Base-by-base conservation (phyloP, 2,888 invertebrate species). In the Pecten maximus region DNA sequence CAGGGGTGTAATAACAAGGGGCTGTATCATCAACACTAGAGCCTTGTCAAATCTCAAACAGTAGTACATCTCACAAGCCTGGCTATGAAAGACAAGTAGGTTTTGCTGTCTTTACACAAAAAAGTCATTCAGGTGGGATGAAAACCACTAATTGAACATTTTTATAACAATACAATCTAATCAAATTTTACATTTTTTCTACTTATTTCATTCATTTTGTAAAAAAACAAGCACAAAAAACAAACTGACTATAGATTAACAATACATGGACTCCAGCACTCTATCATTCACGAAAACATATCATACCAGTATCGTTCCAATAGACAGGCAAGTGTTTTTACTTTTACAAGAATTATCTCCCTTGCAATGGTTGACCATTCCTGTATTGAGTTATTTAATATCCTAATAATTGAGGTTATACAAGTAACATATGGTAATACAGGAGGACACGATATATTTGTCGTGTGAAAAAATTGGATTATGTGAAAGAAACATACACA, bases 141-240 rank as follows among this genome's bases (percentile, higher is more conserved):
- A 74, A 74, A 28, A 74, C 74, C 6, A 74, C 2, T 35, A 74
- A 28, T 35, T 74, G 6, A 0, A 28, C 0, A 74, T 74, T 74
- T 74, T 74, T 74, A 74, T 74, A 15, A 23, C 3, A 8, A 60
- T 60, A n/a, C n/a, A 60, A 60, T 60, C 60, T 60, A 60, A 23
- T n/a, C 60, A 35, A 35, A 35, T 74, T 74, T 74, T 74, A 74
- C 35, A 74, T 74, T 74, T 74, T 74, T 74, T 74, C 35, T 74
- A 74, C 74, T 10, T 35, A 74, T 74, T 74, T 74, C 28, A 74
- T 54, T 74, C 35, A 74, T 74, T 35, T 74, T 35, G 8, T 28
- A 35, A 35, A 44, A 44, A 44, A 60, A n/a, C 6, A 35, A 35
- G 35, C 15, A 74, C 28, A 74, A 74, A 74, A n/a, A 74, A 74